These are phyloP conservation scores for Amblyraja radiata DNA, from an alignment of 2,797 vertebrate genomes.

Conservation along the genomic window DNA sequence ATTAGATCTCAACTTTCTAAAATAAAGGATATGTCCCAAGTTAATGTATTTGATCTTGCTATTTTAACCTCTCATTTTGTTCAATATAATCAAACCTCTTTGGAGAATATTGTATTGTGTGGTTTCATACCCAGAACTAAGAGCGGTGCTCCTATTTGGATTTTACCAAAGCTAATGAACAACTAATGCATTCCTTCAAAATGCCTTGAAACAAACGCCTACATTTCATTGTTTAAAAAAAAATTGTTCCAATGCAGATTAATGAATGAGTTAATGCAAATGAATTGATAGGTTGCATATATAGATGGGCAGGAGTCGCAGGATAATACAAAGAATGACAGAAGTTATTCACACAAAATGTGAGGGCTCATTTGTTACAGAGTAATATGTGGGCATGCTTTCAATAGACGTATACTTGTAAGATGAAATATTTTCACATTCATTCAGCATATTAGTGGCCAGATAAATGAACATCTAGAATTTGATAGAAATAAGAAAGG, in stretches of 20 bases:
- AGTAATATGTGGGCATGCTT: neutral
- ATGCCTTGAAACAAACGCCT: neutral
- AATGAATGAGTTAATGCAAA: neutral
- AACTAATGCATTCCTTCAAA: slow-evolving; percentile 4
- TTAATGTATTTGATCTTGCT: neutral
- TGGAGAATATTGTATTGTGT: neutral
- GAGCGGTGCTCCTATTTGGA: neutral
- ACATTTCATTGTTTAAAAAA: neutral
- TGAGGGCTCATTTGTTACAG: neutral
- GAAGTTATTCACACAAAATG: too few relatives aligned
- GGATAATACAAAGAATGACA: neutral
- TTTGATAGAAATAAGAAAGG: neutral
- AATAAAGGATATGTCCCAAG: neutral
- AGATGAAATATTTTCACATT: neutral
- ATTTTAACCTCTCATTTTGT: neutral
- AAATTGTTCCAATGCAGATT: neutral
- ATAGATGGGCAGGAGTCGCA: neutral
- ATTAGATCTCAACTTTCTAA: neutral
- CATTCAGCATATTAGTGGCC: neutral
- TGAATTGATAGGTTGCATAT: neutral
- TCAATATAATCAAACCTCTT: neutral
- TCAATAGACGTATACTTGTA: neutral
- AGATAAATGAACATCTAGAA: neutral
- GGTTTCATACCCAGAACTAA: neutral
- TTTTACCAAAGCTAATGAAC: neutral